Evolutionary conservation across 2,888 invertebrate species (phyloP).

Genomic region (Physocephala rufipes): DNA sequence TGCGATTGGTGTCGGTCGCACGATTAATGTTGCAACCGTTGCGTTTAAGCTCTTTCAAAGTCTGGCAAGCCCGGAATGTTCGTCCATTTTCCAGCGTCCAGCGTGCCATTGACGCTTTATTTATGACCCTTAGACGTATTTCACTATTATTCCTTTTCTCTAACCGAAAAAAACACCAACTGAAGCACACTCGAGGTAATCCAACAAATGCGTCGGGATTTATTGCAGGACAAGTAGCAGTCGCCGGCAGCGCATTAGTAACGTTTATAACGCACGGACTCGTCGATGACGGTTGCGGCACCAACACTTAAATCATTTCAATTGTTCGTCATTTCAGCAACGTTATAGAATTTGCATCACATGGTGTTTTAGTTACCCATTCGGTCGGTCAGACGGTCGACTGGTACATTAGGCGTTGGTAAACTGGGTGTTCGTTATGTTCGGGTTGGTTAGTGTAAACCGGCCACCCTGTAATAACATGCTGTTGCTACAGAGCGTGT

Average conservation of each 20-base stretch:
- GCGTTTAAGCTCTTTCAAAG: not conserved
- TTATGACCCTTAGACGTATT: too few species aligned
- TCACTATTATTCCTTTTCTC: not conserved
- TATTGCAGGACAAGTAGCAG: conserved; percentile 23
- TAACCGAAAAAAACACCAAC: too few species aligned
- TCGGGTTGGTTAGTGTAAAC: too few species aligned
- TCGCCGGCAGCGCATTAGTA: not conserved
- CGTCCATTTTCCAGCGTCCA: too few species aligned
- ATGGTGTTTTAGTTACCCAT: too few species aligned
- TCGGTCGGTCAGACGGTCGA: not conserved
- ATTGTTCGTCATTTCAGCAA: conserved; percentile 48
- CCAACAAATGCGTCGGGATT: conserved; percentile 22
- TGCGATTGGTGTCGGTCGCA: too few species aligned
- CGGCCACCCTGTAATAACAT: too few species aligned
- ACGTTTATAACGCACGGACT: not conserved
- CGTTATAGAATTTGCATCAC: conserved; percentile 37
- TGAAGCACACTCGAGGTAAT: not conserved
- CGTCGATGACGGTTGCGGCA: conserved; percentile 12
- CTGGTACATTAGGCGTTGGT: not conserved
- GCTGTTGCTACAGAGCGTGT: too few species aligned
- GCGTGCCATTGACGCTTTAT: conserved; percentile 27
- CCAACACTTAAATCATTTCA: conserved; percentile 48
- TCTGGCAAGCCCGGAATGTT: too few species aligned
- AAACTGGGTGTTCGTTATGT: too few species aligned
- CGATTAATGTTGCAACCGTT: too few species aligned